Base-by-base conservation (phyloP, 2,888 invertebrate species). In the Oscheius sp. region DNA sequence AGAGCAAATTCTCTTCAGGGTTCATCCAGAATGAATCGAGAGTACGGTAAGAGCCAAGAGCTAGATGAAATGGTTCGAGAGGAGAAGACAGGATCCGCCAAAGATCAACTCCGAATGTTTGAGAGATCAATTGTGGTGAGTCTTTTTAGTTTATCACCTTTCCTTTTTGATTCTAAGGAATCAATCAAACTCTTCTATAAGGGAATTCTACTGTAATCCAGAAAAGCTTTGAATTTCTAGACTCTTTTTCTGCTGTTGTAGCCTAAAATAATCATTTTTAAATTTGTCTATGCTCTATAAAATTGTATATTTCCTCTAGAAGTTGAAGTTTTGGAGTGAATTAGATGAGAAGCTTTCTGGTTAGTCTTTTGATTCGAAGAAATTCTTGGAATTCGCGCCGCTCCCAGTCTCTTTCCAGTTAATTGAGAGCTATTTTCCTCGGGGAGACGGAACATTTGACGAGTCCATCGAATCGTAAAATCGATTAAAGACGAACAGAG, bases 31-130 rank as follows among this genome's bases (percentile, higher is more conserved):
- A 74, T 84, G 73, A 78, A 79, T 23, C 58, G 71, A 33, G 82
- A 83, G 50, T 83, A 77, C 55, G 79, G 74, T 17, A 76, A 76
- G 61, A 65, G 69, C 15, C 77, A 79, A 50, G 74, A 76, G 39
- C 46, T 85, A 33, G 69, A 76, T 8, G 75, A 84, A 27, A 79
- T 85, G 89, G 88, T 90, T 72, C 87, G 89, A 74, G 87, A 93
- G 92, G 90, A 95, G 92, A 90, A 89, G 76, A 91, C 92, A 87
- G 91, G 91, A 33, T 91, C 92, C 12, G 91, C 91, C 6, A 91
- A 92, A 74, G 92, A 94, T 83, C 91, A 93, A 83, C 92, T 95
- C 86, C 91, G 91, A 55, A 91, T 93, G 87, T 92, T 95, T 86
- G 90, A 75, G 27, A 70, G 75, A 8, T 74, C 81, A 10, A 68